Percentiles rank a stretch among this genome's conserved stretches.
phyloP scores from a whole-genome alignment of 1,140 invertebrate genomes.

The Stratiolaelaps scimitus region DNA sequence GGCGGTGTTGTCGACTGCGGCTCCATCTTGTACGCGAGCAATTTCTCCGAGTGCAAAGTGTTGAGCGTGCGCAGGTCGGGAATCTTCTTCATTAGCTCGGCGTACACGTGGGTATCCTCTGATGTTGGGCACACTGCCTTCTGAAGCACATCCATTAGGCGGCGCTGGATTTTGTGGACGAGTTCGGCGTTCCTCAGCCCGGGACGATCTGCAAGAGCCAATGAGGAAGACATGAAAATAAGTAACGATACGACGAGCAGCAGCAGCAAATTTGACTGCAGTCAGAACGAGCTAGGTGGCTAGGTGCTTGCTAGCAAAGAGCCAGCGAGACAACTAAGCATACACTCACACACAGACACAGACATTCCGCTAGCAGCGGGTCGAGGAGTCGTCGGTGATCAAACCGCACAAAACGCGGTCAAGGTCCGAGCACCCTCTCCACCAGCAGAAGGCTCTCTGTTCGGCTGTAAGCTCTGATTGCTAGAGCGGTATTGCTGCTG shows the following conservation, averaged over 20 bases:
- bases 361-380: too few species aligned
- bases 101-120: constrained; percentile 53
- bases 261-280: too few species aligned
- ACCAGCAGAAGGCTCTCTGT: too few species aligned
- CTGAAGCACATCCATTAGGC: constrained; percentile 68
- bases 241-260: not conserved
- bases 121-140: constrained; percentile 61
- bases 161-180: constrained; percentile 79
- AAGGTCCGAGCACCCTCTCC: constrained; percentile 4
- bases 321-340: too few species aligned
- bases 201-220: constrained; percentile 55
- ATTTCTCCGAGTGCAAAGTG: constrained; percentile 87
- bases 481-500: too few species aligned
- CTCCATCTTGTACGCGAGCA: constrained; percentile 76
- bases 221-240: constrained; percentile 29
- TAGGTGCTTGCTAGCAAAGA: too few species aligned
- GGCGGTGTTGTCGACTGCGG: constrained; percentile 38
- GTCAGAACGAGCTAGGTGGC: too few species aligned
- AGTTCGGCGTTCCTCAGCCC: constrained; percentile 79
- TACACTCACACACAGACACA: too few species aligned
- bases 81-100: constrained; percentile 80
- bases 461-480: too few species aligned
- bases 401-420: constrained; percentile 26
- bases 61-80: constrained; percentile 87
- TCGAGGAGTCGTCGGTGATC: constrained; percentile 16